Percentiles rank a stretch among this genome's conserved stretches.
These are phyloP conservation scores for Slavum lentiscoides DNA, from an alignment of 2,888 invertebrate genomes.

Conservation along the genomic window DNA sequence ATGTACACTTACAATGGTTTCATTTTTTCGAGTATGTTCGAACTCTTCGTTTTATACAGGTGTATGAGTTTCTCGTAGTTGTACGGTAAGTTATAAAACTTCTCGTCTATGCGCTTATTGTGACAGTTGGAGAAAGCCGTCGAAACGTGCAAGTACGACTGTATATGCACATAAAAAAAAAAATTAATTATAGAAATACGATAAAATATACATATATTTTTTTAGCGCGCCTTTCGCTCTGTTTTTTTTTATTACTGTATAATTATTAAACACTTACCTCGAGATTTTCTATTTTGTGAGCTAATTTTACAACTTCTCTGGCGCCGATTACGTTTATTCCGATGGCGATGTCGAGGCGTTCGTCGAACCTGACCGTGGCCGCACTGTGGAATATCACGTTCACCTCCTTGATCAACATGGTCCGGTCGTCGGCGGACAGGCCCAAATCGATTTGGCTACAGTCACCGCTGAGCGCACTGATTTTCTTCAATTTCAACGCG, in stretches of 20 bases:
- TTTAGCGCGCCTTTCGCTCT: not conserved
- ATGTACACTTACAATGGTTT: conserved; percentile 60
- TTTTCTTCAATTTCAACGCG: conserved; percentile 53
- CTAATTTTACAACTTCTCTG: conserved; percentile 54
- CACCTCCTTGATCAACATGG: conserved; percentile 55
- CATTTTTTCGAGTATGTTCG: conserved; percentile 55
- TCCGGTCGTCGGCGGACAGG: conserved; percentile 53
- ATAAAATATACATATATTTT: not conserved
- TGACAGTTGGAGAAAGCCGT: conserved; percentile 56
- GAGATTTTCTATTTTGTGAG: conserved; percentile 54
- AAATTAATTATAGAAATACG: not conserved
- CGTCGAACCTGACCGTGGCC: conserved; percentile 56
- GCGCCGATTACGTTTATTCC: conserved; percentile 55
- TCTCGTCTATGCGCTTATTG: conserved; percentile 54
- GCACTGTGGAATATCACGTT: conserved; percentile 57
- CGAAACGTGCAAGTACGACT: conserved; percentile 56
- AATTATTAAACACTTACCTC: conserved; percentile 46
- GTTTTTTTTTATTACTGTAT: not conserved
- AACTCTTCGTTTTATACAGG: conserved; percentile 55
- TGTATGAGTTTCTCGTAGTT: conserved; percentile 54
- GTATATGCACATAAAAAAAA: conserved; percentile 24
- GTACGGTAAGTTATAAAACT: conserved; percentile 55
- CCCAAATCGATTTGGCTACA: conserved; percentile 55
- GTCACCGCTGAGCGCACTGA: conserved; percentile 56
- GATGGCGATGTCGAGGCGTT: conserved; percentile 55